Conservation (phyloP, 2,113 vertebrate species). For the Hemichromis elongatus region DNA sequence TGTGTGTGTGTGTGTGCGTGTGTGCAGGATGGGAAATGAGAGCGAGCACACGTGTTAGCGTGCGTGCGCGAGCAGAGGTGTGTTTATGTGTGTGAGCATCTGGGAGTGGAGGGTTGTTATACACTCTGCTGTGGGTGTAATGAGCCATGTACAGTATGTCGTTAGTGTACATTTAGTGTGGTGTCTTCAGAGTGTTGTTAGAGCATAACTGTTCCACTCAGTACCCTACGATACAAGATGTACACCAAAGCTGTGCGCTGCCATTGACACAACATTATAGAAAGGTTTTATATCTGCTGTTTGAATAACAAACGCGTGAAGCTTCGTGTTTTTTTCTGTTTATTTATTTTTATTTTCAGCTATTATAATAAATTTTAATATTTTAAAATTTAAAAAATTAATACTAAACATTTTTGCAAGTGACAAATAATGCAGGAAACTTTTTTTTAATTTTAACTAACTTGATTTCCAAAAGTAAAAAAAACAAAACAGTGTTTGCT, state of each 20-base stretch:
- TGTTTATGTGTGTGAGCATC: conserved; percentile 19
- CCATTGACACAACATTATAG: neutral
- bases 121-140: conserved; percentile 61
- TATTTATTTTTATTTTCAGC: neutral
- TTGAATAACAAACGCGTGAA: neutral
- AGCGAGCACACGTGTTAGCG: neutral
- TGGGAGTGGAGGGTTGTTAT: conserved; percentile 54
- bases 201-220: conserved; percentile 47
- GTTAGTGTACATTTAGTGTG: conserved; percentile 57
- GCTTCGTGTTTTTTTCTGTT: neutral
- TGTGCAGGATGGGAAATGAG: neutral
- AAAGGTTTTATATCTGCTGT: neutral
- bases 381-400: rapidly evolving
- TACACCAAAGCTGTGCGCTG: neutral
- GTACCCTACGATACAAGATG: conserved; percentile 20
- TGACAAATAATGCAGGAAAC: neutral
- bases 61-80: neutral
- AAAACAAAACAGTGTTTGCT: neutral
- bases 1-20: neutral
- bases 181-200: conserved; percentile 52
- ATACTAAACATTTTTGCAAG: neutral
- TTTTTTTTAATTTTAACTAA: neutral
- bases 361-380: neutral
- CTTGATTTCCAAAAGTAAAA: neutral
- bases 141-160: conserved; percentile 54